Conservation (phyloP, 1,140 invertebrate genomes). For the Zaprionus ghesquierei region DNA sequence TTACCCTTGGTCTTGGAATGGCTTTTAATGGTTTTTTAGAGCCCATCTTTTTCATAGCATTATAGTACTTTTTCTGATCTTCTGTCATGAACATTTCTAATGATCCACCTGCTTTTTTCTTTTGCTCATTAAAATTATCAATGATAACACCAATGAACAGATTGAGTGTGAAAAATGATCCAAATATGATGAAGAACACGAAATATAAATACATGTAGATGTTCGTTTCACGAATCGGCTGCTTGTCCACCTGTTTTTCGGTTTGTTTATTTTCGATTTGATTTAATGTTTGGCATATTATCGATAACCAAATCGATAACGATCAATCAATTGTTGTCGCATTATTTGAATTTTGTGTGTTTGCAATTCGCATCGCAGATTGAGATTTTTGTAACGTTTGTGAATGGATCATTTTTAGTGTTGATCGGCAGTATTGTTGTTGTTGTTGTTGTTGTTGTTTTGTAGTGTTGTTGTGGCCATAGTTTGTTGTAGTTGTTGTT, state of each 20-base stretch:
- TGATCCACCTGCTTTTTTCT: constrained; percentile 99
- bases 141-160: constrained; percentile 99
- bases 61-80: constrained; percentile 99
- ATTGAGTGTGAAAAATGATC: constrained; percentile 98
- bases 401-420: constrained; percentile 81
- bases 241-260: constrained; percentile 89
- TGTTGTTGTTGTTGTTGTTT: constrained; percentile 21
- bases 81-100: constrained; percentile 99
- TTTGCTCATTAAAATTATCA: constrained; percentile 99
- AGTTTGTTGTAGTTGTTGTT: constrained; percentile 53
- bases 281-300: constrained; percentile 10
- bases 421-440: constrained; percentile 56
- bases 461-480: constrained; percentile 45
- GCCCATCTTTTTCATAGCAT: constrained; percentile 99
- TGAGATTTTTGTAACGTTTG: constrained; percentile 18
- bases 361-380: constrained; percentile 27
- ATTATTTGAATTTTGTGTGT: constrained; percentile 46
- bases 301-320: constrained; percentile 29
- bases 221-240: constrained; percentile 96
- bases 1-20: constrained; percentile 97
- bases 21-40: constrained; percentile 99
- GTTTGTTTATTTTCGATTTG: no score
- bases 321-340: constrained; percentile 34
- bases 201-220: constrained; percentile 99
- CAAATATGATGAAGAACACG: constrained; percentile 98